Base-by-base conservation (phyloP, 2,888 invertebrate species). In the Falcaria lacertinaria region DNA sequence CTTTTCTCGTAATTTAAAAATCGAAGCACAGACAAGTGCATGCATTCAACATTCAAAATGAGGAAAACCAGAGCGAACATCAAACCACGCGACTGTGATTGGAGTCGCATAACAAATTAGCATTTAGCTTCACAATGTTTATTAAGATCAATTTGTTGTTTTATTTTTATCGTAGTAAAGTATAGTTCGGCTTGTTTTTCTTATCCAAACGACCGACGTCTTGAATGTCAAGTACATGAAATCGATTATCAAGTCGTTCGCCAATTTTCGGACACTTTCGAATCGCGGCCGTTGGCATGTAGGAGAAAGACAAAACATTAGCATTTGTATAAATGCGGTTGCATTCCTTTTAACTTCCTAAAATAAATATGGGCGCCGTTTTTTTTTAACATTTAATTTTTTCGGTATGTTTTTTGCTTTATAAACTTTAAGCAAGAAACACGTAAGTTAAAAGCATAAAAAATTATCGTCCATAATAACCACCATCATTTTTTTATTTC, bases 161-260 rank as follows among this genome's bases (percentile, higher is more conserved):
- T 41, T 74, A 60, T 40, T 2, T 0, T 0, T 4, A 45, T 38
- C 7, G 0, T 0, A 1, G 34, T 60, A 74, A 56, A 56, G 64
- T 40, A 13, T 42, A 64, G 15, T 58, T 64, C 76, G 11, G 53
- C 15, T 52, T 62, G 54, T 39, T 43, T 43, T 38, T 48, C 45
- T 39, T 28, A 28, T 2, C 11, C 8, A 34, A 22, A 15, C 13
- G 44, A 44, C 50, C 58, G 60, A 44, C 58, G 70, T 45, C 60
- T 60, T 73, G 86, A 86, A 86, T 86, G 81, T 85, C 84, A 87
- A 84, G 80, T 80, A 82, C 80, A 80, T 76, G 80, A 85, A 85
- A 87, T 84, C 78, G 80, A 80, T 84, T 79, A 71, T 55, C 45
- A 47, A 59, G 66, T 70, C 52, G 58, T 51, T 69, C 50, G 64